phyloP scores from a whole-genome alignment of 2,888 invertebrate genomes.

The Galeruca laticollis region DNA sequence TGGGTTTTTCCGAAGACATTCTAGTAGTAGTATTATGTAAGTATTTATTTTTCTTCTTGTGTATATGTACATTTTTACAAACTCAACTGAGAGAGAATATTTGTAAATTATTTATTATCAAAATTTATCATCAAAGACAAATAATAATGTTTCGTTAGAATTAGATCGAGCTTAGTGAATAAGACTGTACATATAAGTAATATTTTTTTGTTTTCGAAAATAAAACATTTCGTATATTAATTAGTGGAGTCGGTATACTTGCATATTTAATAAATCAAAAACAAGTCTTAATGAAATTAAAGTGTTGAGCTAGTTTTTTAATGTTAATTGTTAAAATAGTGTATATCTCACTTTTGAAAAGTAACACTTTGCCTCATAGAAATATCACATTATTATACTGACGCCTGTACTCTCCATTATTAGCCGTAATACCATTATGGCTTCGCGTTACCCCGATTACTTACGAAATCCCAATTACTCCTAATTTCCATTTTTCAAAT shows the following conservation, averaged over 20 bases:
- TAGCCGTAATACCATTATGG: too few species aligned
- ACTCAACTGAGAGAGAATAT: slow-evolving; percentile 41
- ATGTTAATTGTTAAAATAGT: too few species aligned
- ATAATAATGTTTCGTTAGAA: slow-evolving; percentile 53
- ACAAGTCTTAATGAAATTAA: slow-evolving; percentile 14
- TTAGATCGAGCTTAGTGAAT: slow-evolving; percentile 58
- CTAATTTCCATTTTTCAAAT: too few species aligned
- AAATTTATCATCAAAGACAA: slow-evolving; percentile 52
- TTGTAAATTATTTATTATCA: slow-evolving; percentile 52
- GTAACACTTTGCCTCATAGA: too few species aligned
- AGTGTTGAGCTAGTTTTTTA: not conserved
- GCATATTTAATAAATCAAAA: slow-evolving; percentile 21
- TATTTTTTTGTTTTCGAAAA: slow-evolving; percentile 54
- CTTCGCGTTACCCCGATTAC: too few species aligned
- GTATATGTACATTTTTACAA: slow-evolving; percentile 55
- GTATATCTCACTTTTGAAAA: too few species aligned
- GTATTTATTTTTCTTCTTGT: slow-evolving; percentile 30
- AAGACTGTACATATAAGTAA: slow-evolving; percentile 59
- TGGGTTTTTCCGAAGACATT: slow-evolving; percentile 20
- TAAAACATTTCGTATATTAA: slow-evolving; percentile 29
- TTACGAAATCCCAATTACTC: too few species aligned
- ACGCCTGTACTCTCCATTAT: too few species aligned
- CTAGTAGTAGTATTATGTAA: slow-evolving; percentile 47
- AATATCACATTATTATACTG: too few species aligned
- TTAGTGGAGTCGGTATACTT: slow-evolving; percentile 6